Conservation (phyloP, 2,113 vertebrate species). For the Tympanuchus pallidicinctus region DNA sequence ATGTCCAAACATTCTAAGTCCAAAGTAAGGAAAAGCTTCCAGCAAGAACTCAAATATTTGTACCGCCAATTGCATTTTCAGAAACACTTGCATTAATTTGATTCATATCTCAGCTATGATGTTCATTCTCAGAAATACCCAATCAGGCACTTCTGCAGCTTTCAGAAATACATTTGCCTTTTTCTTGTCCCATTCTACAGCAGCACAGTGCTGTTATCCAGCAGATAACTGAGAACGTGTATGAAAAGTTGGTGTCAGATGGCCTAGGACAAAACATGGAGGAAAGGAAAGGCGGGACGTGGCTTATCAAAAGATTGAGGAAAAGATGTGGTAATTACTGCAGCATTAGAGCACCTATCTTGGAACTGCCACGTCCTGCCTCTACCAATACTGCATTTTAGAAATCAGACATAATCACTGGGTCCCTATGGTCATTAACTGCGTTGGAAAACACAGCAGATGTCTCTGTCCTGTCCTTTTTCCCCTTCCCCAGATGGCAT, state of each 20-base stretch:
- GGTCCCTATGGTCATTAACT: neutral
- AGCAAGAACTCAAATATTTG: neutral
- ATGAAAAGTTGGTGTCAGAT: neutral
- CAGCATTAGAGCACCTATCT: accelerated
- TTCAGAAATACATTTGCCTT: neutral
- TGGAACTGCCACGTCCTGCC: neutral
- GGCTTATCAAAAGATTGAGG: neutral
- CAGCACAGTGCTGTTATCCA: neutral
- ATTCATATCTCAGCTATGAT: neutral
- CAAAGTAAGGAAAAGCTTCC: neutral
- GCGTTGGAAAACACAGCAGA: neutral
- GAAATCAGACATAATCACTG: neutral
- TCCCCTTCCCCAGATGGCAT: neutral
- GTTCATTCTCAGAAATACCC: neutral
- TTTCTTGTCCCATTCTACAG: neutral
- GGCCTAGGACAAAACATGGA: neutral
- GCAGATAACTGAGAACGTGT: neutral
- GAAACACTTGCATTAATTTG: neutral
- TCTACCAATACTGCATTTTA: neutral
- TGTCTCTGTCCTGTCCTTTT: neutral
- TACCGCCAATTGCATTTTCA: neutral
- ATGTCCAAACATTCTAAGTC: neutral
- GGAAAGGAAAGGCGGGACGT: neutral
- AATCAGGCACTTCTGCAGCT: neutral
- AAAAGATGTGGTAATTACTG: neutral